These are phyloP conservation scores for Brachycybe producta DNA, from an alignment of 2,888 invertebrate genomes.

Conservation along the genomic window DNA sequence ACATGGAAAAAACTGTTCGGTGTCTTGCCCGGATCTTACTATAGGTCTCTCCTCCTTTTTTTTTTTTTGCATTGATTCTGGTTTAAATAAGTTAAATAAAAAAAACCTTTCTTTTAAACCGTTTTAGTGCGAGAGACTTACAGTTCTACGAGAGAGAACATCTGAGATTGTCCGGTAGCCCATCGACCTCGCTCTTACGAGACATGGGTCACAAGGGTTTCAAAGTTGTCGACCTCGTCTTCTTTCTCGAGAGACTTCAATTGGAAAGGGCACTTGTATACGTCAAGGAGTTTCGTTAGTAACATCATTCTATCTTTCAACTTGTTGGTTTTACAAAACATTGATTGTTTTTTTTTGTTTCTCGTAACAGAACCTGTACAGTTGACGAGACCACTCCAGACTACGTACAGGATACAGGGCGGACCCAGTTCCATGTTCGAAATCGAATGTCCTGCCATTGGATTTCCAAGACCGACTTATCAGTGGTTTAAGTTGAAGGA, in stretches of 20 bases:
- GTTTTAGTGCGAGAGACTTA: background rate
- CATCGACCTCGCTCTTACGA: background rate
- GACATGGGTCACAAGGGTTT: background rate
- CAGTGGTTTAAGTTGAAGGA: conserved; percentile 5
- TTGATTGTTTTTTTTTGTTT: background rate
- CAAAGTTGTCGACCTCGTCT: background rate
- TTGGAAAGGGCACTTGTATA: background rate
- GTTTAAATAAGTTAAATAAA: background rate
- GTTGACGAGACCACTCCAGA: background rate
- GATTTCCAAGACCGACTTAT: conserved; percentile 5
- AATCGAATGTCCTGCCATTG: conserved; percentile 7
- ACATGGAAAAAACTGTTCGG: background rate
- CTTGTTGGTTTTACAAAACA: background rate
- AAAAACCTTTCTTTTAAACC: background rate
- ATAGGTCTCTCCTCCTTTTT: background rate
- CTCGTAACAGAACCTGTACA: background rate
- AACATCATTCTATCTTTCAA: background rate
- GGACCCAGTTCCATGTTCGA: background rate
- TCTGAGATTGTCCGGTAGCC: background rate
- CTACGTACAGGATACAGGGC: background rate
- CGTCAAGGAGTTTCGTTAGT: background rate
- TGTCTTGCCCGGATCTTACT: background rate
- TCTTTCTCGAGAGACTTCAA: background rate
- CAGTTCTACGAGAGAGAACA: background rate
- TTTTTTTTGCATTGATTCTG: background rate